These are phyloP conservation scores for Cichlasoma orientale DNA, from an alignment of 2,797 vertebrate genomes.

Conservation along the genomic window DNA sequence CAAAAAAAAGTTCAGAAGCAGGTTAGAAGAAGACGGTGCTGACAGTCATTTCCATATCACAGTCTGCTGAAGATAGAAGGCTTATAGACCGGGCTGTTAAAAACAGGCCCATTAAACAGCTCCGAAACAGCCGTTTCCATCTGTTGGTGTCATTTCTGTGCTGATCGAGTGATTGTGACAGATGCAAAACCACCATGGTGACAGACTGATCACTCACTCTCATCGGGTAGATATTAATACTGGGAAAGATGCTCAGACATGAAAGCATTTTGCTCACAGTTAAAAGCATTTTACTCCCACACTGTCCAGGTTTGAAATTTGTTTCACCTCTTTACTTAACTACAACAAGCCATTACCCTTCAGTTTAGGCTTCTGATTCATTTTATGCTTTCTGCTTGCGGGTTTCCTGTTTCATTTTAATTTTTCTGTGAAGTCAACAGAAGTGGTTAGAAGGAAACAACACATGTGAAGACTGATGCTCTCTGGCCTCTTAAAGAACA, in stretches of 20 bases:
- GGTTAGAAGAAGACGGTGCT: background rate
- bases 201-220: constrained; percentile 44
- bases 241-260: constrained; percentile 32
- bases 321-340: constrained; percentile 6
- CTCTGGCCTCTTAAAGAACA: too few species aligned
- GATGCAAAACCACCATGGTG: constrained; percentile 59
- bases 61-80: constrained; percentile 22
- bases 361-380: constrained; percentile 2
- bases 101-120: constrained; percentile 55
- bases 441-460: background rate
- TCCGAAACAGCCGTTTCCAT: constrained; percentile 49
- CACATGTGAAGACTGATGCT: background rate
- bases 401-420: background rate
- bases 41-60: constrained; percentile 22
- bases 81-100: constrained; percentile 18
- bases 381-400: background rate
- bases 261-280: constrained; percentile 27
- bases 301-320: background rate
- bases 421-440: background rate
- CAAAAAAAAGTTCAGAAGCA: background rate
- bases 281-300: constrained; percentile 11
- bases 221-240: constrained; percentile 40
- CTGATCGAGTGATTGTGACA: constrained; percentile 46
- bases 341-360: constrained; percentile 1
- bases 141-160: constrained; percentile 59